Conservation (phyloP, 2,113 vertebrate species). For the Charadrius vociferus region DNA sequence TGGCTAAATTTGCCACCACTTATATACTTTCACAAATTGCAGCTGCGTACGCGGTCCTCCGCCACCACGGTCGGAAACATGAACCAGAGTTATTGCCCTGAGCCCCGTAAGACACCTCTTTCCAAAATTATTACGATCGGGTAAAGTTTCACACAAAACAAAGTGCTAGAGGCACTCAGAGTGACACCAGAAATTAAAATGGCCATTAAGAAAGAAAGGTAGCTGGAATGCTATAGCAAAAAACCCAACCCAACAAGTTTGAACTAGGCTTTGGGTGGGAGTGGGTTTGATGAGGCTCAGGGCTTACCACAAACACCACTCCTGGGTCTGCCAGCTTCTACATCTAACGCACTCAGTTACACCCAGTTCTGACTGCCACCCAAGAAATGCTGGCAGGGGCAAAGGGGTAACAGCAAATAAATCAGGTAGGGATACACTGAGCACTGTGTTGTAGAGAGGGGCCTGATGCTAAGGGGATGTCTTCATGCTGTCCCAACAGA, state of each 20-base stretch:
- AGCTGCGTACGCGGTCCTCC: not conserved
- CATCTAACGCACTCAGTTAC: not conserved
- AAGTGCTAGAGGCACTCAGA: not conserved
- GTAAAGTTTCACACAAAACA: not conserved
- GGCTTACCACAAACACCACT: not conserved
- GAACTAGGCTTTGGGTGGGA: not conserved
- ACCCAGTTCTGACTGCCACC: not conserved
- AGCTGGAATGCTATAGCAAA: not conserved
- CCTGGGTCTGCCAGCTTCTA: not conserved
- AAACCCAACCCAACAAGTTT: not conserved
- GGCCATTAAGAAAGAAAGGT: not conserved
- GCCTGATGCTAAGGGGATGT: not conserved
- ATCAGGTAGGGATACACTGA: not conserved
- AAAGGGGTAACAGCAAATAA: not conserved
- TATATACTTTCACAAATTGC: not conserved
- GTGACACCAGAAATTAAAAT: not conserved
- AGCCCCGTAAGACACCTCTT: not conserved
- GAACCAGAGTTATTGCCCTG: not conserved
- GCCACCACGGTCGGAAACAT: not conserved
- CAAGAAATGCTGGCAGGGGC: not conserved
- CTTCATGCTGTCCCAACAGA: not conserved
- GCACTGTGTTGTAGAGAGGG: not conserved
- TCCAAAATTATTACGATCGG: not conserved
- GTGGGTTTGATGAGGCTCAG: not conserved
- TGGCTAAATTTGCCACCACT: constrained; percentile 52